Conservation (phyloP, 2,797 vertebrate species). For the Pelobates cultripes region DNA sequence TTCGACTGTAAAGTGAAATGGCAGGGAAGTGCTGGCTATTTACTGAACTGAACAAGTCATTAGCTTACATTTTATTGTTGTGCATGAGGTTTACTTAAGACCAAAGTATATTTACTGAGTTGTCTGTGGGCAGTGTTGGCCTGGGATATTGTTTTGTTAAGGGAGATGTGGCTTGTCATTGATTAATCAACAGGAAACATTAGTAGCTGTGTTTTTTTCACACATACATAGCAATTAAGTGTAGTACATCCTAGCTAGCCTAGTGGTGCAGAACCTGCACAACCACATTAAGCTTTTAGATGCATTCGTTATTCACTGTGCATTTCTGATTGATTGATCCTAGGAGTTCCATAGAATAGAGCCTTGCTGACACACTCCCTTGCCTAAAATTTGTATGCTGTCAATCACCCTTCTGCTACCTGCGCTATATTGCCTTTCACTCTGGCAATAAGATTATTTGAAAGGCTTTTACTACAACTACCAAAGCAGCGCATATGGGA, state of each 20-base stretch:
- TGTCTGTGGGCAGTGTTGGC: constrained; percentile 61
- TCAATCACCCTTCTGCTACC: background rate
- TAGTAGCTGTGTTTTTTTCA: constrained; percentile 22
- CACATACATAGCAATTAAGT: background rate
- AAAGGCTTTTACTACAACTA: background rate
- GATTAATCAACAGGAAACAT: constrained; percentile 63
- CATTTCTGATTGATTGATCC: background rate
- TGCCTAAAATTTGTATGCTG: background rate
- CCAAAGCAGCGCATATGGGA: no score
- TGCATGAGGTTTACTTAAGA: constrained; percentile 64
- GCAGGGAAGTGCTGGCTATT: constrained; percentile 68
- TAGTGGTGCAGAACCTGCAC: background rate
- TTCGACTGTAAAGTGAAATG: constrained; percentile 64
- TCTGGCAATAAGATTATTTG: background rate
- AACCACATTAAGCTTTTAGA: background rate
- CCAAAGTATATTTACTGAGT: constrained; percentile 66
- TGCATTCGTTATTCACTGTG: constrained; percentile 27
- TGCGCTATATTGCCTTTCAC: background rate
- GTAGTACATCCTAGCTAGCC: background rate
- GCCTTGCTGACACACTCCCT: background rate
- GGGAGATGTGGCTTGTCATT: constrained; percentile 52
- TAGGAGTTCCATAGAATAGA: no score
- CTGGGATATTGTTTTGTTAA: constrained; percentile 61
- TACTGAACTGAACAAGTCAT: constrained; percentile 68
- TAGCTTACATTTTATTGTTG: constrained; percentile 69